Base-by-base conservation (phyloP, 1,140 invertebrate species). In the Tetramorium simillimum region DNA sequence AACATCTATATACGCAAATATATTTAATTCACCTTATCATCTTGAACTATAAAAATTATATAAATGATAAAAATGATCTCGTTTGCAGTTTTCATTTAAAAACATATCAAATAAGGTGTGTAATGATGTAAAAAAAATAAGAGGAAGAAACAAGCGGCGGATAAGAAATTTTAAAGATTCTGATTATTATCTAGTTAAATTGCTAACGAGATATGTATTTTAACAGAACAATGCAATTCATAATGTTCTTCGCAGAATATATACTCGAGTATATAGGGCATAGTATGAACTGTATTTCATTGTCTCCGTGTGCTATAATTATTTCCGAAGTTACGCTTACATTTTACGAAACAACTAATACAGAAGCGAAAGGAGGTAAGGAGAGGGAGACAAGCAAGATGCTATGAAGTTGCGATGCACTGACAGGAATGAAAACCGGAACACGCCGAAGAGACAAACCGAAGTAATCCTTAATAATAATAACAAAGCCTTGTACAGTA, bases 251-350 rank as follows among this genome's bases (percentile, higher is more conserved):
- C 21, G 9, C 16, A 28, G 21, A 58, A 77, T 62, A 40, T 60
- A 77, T 40, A 28, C 21, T 24, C 73, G 53, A 18, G 58, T 58
- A 43, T 21, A 18, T 58, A 14, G 21, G 12, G 24, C 21, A 2
- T 43, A 37, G 12, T 53, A 33, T 73, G 70, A 37, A n/a, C 33
- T 21, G 4, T 73, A 37, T 40, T 58, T 75, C 53, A 75, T 75
- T 58, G n/a, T 75, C 51, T 75, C 33, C n/a, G 51, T 75, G n/a
- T 75, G n/a, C 37, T 40, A 40, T 24, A 75, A 58, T 75, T 40
- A 56, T 21, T 43, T 75, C 58, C 24, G 18, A 63, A 51, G 76
- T 78, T 78, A 49, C 24, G 60, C 24, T 60, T 43, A 63, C 40
- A 73, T 40, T 75, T 58, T 58, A 43, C 24, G 37, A 75, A 75